Evolutionary conservation across 2,888 invertebrate genomes (phyloP).

Genomic region (Pyrgus malvae): DNA sequence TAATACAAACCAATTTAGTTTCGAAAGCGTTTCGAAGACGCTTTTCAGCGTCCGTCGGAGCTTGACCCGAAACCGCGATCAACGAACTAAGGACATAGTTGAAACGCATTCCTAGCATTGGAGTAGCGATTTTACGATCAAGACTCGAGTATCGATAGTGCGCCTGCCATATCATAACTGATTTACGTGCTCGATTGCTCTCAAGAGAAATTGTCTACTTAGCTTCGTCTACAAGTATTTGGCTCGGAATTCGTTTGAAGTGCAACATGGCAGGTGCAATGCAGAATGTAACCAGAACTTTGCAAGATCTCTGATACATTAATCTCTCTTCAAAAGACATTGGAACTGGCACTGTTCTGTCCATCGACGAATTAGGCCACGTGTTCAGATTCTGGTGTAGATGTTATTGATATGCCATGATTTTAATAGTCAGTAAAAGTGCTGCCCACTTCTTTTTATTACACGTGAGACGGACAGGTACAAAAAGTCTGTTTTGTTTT

Average conservation of each 20-base stretch:
- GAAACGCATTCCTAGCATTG: constrained; percentile 56
- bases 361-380: background rate
- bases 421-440: background rate
- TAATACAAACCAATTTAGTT: background rate
- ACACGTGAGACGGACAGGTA: background rate
- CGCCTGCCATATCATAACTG: constrained; percentile 23
- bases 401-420: background rate
- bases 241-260: constrained; percentile 34
- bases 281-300: constrained; percentile 14
- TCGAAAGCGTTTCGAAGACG: constrained; percentile 9
- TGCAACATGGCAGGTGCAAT: constrained; percentile 34
- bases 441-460: background rate
- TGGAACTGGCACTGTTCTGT: constrained; percentile 5
- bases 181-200: constrained; percentile 23
- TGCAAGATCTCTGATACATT: constrained; percentile 15
- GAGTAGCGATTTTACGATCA: constrained; percentile 44
- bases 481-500: background rate
- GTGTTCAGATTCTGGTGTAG: background rate
- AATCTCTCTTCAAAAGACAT: constrained; percentile 19
- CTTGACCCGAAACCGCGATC: constrained; percentile 40
- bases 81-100: constrained; percentile 55
- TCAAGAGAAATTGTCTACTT: constrained; percentile 26
- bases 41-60: constrained; percentile 4
- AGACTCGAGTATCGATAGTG: constrained; percentile 41
- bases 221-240: constrained; percentile 31